Percentiles rank a stretch among this genome's conserved stretches.
Conservation (phyloP, 2,888 invertebrate genomes). For the Cordilura impudica region DNA sequence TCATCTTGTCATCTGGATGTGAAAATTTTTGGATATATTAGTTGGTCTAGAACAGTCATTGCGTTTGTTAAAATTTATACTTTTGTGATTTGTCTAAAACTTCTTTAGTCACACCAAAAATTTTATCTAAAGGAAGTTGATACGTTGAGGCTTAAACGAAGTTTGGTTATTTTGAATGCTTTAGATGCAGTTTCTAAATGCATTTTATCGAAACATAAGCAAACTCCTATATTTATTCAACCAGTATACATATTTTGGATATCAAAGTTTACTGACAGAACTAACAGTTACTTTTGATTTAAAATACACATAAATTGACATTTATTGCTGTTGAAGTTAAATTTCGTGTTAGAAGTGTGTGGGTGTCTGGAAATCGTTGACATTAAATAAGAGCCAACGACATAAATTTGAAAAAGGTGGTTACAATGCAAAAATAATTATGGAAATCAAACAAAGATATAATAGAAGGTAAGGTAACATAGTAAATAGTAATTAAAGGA, state of each 20-base stretch:
- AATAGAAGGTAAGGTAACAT: slow-evolving; percentile 17
- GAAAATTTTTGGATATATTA: too few relatives aligned
- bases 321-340: slow-evolving; percentile 20
- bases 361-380: slow-evolving; percentile 38
- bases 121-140: too few relatives aligned
- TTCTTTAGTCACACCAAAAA: too few relatives aligned
- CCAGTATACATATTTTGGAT: background rate
- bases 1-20: too few relatives aligned
- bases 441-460: slow-evolving; percentile 25
- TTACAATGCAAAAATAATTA: slow-evolving; percentile 33
- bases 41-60: too few relatives aligned
- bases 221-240: too few relatives aligned
- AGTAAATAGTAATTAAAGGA: slow-evolving; percentile 32
- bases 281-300: slow-evolving; percentile 28
- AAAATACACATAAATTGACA: slow-evolving; percentile 34
- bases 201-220: too few relatives aligned
- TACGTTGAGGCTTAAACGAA: too few relatives aligned
- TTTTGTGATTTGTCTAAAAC: too few relatives aligned
- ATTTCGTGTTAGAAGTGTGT: slow-evolving; percentile 20
- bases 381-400: slow-evolving; percentile 30
- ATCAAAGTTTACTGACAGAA: background rate
- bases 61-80: too few relatives aligned
- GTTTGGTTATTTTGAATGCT: too few relatives aligned
- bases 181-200: too few relatives aligned
- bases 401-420: slow-evolving; percentile 48